Percentiles rank a stretch among this genome's conserved stretches.
Evolutionary conservation across 2,113 vertebrate species (phyloP).

Genomic region (Equus quagga): DNA sequence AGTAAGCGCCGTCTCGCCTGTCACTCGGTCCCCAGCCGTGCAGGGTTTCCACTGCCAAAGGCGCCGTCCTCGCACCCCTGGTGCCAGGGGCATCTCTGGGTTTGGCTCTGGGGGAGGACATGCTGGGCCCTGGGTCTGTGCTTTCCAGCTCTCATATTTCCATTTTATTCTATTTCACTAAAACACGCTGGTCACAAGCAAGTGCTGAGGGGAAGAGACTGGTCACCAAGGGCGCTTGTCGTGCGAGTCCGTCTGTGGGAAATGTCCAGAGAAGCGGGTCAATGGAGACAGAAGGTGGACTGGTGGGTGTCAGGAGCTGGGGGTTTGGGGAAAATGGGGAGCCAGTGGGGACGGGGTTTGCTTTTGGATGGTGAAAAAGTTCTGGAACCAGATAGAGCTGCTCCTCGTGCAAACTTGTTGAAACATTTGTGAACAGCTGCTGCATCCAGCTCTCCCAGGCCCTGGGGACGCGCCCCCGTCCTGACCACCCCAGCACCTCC

Average conservation of each 20-base stretch:
- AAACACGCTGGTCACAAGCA: not conserved
- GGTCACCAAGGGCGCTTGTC: not conserved
- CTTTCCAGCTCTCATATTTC: not conserved
- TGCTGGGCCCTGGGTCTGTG: not conserved
- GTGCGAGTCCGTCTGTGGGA: not conserved
- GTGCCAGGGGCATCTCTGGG: not conserved
- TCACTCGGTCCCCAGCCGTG: accelerated
- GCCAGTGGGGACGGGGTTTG: not conserved
- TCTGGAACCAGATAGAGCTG: not conserved
- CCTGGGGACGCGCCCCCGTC: not conserved
- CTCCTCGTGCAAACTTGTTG: not conserved
- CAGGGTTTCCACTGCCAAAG: too few relatives aligned
- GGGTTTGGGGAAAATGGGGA: not conserved
- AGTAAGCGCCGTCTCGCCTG: not conserved
- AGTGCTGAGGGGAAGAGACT: not conserved
- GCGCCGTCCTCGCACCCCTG: not conserved
- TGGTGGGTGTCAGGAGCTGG: not conserved
- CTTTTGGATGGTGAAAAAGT: not conserved
- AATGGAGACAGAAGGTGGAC: not conserved
- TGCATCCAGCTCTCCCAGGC: not conserved
- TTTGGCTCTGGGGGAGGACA: not conserved
- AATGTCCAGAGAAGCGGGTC: not conserved
- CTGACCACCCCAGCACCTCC: not conserved
- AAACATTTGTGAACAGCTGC: not conserved
- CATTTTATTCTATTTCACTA: not conserved